phyloP scores from a whole-genome alignment of 2,797 vertebrate genomes.

The Pseudotriccus pelzelni region DNA sequence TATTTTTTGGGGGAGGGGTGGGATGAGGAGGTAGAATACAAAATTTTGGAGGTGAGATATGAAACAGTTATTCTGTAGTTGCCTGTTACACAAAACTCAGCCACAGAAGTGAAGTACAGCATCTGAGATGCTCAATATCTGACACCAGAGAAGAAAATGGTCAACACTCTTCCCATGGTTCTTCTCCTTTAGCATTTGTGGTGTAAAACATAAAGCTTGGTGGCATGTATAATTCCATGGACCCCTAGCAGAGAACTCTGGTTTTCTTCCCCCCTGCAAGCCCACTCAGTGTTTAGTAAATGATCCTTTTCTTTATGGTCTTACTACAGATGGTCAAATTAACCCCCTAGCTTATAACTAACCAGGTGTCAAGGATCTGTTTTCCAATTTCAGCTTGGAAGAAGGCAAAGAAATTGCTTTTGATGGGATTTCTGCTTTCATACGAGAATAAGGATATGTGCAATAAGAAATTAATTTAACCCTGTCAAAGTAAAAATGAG shows the following conservation, averaged over 20 bases:
- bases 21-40: not conserved
- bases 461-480: not conserved
- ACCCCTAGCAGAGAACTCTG: not conserved
- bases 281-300: not conserved
- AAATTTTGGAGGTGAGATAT: not conserved
- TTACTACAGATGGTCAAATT: not conserved
- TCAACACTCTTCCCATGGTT: not conserved
- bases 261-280: not conserved
- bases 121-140: not conserved
- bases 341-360: not conserved
- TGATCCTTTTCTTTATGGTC: not conserved
- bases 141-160: not conserved
- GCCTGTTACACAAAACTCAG: not conserved
- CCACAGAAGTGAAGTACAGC: not conserved
- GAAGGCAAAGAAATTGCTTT: not conserved
- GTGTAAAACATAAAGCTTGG: not conserved
- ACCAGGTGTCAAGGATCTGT: not conserved
- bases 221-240: not conserved
- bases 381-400: not conserved
- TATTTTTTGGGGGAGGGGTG: rapidly evolving
- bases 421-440: not conserved
- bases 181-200: not conserved
- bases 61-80: not conserved
- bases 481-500: not conserved
- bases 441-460: not conserved